Evolutionary conservation across 2,888 invertebrate genomes (phyloP).

Genomic region (Zootermopsis nevadensis): DNA sequence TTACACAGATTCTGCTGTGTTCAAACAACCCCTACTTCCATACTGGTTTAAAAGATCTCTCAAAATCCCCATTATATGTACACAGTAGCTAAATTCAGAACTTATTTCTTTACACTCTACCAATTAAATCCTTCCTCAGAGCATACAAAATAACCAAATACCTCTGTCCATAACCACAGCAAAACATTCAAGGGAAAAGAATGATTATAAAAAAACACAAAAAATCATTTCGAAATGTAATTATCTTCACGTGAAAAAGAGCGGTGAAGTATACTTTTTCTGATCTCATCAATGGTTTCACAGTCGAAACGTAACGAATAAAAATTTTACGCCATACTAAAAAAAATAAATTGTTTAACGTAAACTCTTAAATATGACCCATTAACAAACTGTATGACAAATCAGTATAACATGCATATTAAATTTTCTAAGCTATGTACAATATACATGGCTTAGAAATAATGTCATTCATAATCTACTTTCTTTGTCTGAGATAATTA

Average conservation of each 20-base stretch:
- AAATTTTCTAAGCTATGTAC: no score
- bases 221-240: not conserved
- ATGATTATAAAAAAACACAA: not conserved
- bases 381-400: no score
- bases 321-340: not conserved
- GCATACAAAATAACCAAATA: no score
- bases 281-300: not conserved
- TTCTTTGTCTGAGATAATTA: no score
- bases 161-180: not conserved
- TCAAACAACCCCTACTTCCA: constrained; percentile 4
- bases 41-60: no score
- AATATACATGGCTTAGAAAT: no score
- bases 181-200: not conserved
- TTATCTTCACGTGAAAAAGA: not conserved
- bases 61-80: not conserved
- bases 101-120: not conserved
- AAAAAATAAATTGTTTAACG: not conserved
- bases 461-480: no score
- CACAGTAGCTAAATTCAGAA: not conserved
- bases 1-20: constrained; percentile 11
- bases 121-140: not conserved
- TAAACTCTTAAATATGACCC: not conserved
- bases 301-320: not conserved
- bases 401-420: no score
- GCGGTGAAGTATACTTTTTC: not conserved